Base-by-base conservation (phyloP, 1,140 invertebrate genomes). In the Drosophila biarmipes region DNA sequence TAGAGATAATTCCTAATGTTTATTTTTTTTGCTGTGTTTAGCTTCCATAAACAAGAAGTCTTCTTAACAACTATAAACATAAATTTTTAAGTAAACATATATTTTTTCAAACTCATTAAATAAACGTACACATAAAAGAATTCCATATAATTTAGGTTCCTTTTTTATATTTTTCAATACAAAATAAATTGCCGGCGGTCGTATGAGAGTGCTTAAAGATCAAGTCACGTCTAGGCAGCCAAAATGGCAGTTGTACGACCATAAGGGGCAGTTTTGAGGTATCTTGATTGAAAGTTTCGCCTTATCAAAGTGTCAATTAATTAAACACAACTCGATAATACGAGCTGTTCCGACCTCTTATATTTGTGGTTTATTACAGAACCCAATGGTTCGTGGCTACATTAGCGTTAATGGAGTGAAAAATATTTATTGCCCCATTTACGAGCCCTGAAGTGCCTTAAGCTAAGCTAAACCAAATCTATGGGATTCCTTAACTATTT, bases 341-440 rank as follows among this genome's bases (percentile, higher is more conserved):
- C 45, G 35, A 8, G 2, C 31, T 31, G 24, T 29, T 48, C 37
- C 51, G 31, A 37, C 17, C n/a, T 19, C 55, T 58, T 48, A 55
- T 43, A 59, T 52, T 67, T 7, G 15, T 55, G 38, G 57, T 56
- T 63, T 74, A 73, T 63, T 46, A 59, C 42, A 59, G 62, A 53
- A 53, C 34, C 21, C 15, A 37, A 63, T 43, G 12, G 11, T 29
- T 29, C 15, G 8, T 17, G 3, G 21, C 34, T n/a, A 15, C 27
- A 15, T 48, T 29, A 27, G 12, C 29, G 46, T 48, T 81, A 73
- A 73, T 72, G 64, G 73, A 49, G 56, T 45, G 67, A 19, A 78
- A 68, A 59, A 64, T 29, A 68, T 79, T 76, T 77, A 85, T 78
- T 80, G 54, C 52, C 56, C 42, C 31, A 73, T 81, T 81, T 77